A percentile compares a stretch with the other conserved stretches of the same genome.
phyloP scores from a whole-genome alignment of 2,888 invertebrate species.

The Dasysyrphus albostriatus region DNA sequence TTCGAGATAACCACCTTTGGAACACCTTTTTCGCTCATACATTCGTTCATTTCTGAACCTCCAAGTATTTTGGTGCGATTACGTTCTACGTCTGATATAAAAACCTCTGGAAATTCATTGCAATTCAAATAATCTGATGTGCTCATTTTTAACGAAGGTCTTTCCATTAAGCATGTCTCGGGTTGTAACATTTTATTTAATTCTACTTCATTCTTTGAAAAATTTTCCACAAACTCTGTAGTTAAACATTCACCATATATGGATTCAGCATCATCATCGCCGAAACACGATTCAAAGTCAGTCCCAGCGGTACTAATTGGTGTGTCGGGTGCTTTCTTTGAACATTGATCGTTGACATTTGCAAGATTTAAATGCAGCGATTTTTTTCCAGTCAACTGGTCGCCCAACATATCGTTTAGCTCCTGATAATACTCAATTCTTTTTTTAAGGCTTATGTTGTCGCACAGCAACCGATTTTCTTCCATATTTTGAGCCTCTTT shows the following conservation, averaged over 20 bases:
- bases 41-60: slow-evolving; percentile 72
- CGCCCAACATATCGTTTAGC: slow-evolving; percentile 77
- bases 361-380: slow-evolving; percentile 18
- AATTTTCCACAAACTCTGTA: slow-evolving; percentile 77
- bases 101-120: slow-evolving; percentile 77
- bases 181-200: slow-evolving; percentile 67
- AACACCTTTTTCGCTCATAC: slow-evolving; percentile 65
- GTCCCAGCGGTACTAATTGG: slow-evolving; percentile 77
- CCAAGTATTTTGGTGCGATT: slow-evolving; percentile 79
- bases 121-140: slow-evolving; percentile 80
- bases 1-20: slow-evolving; percentile 23
- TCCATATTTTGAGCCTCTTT: slow-evolving; percentile 79
- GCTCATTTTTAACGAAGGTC: slow-evolving; percentile 76
- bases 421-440: slow-evolving; percentile 80
- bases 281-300: slow-evolving; percentile 79
- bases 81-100: slow-evolving; percentile 74
- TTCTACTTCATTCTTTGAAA: slow-evolving; percentile 76
- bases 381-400: slow-evolving; percentile 30
- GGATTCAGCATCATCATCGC: slow-evolving; percentile 77
- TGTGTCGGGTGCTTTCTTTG: slow-evolving; percentile 48
- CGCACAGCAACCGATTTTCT: slow-evolving; percentile 77
- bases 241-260: slow-evolving; percentile 78
- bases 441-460: slow-evolving; percentile 79
- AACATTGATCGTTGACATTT: not conserved
- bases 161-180: not conserved